These are phyloP conservation scores for Dallia pectoralis DNA, from an alignment of 2,797 vertebrate genomes.

Conservation along the genomic window DNA sequence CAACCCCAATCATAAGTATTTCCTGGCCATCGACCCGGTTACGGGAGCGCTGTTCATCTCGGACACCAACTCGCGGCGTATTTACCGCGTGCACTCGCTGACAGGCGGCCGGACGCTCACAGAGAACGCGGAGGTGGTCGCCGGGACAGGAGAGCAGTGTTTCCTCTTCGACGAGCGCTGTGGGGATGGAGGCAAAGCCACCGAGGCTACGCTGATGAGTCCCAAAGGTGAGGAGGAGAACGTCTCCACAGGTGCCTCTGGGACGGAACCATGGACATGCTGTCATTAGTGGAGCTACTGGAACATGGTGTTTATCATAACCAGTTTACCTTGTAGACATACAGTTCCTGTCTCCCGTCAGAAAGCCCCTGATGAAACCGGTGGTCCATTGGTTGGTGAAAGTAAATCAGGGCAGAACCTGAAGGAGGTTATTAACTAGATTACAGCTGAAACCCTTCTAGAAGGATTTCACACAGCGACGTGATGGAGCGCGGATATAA, in stretches of 20 bases:
- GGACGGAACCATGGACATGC: background rate
- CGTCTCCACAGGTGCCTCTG: background rate
- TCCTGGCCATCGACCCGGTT: conserved; percentile 95
- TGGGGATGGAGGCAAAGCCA: conserved; percentile 95
- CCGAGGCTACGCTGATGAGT: conserved; percentile 97
- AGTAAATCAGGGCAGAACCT: conserved; percentile 60
- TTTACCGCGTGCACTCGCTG: conserved; percentile 89
- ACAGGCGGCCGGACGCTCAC: conserved; percentile 85
- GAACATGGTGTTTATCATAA: background rate
- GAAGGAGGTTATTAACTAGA: conserved; percentile 71
- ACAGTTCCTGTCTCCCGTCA: background rate
- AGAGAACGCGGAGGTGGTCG: conserved; percentile 92
- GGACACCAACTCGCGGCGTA: conserved; percentile 95
- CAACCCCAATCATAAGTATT: conserved; percentile 98
- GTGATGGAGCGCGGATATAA: conserved; percentile 57
- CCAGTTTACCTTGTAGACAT: background rate
- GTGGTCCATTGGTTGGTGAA: conserved; percentile 23
- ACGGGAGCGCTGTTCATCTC: conserved; percentile 92
- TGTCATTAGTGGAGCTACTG: background rate
- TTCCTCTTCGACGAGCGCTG: conserved; percentile 96
- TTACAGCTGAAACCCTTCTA: conserved; percentile 58
- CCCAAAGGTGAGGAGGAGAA: conserved; percentile 85
- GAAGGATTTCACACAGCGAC: conserved; percentile 58
- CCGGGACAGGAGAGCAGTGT: conserved; percentile 92
- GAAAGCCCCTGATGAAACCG: background rate